phyloP scores from a whole-genome alignment of 2,888 invertebrate species.

The Mesopsocus fuscifrons region DNA sequence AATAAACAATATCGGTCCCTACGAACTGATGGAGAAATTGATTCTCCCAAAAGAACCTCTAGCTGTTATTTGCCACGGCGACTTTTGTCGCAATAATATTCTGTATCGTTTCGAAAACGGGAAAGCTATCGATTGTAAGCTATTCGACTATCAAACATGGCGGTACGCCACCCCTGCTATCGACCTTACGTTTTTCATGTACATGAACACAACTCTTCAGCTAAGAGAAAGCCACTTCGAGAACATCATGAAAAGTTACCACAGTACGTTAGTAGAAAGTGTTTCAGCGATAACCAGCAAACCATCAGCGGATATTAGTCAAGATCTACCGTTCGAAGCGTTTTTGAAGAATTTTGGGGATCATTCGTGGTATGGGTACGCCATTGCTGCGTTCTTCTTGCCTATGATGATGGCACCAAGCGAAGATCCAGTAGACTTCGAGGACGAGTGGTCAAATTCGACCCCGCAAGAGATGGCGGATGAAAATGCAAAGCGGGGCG shows the following conservation, averaged over 20 bases:
- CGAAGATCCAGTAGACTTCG: neutral
- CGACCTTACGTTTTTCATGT: constrained; percentile 3
- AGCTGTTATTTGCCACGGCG: constrained; percentile 17
- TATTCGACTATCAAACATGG: constrained; percentile 8
- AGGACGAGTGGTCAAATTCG: neutral
- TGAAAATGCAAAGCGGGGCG: neutral
- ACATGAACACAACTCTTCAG: constrained; percentile 1
- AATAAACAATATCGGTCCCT: neutral
- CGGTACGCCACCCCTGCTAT: neutral
- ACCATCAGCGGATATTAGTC: neutral
- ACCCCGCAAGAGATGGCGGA: neutral
- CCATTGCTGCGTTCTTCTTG: constrained; percentile 10
- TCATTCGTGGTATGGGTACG: constrained; percentile 9
- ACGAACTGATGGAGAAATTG: constrained; percentile 11
- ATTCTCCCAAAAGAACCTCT: constrained; percentile 16
- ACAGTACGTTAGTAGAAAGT: neutral
- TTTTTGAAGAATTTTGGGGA: constrained; percentile 8
- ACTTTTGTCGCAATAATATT: constrained; percentile 18
- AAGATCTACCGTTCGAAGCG: neutral
- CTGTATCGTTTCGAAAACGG: constrained; percentile 15
- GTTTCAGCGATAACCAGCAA: neutral
- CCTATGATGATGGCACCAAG: constrained; percentile 10
- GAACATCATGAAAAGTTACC: constrained; percentile 4
- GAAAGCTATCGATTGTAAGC: neutral
- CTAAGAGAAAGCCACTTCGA: neutral